phyloP scores from a whole-genome alignment of 2,113 vertebrate species.

The Alectura lathami region DNA sequence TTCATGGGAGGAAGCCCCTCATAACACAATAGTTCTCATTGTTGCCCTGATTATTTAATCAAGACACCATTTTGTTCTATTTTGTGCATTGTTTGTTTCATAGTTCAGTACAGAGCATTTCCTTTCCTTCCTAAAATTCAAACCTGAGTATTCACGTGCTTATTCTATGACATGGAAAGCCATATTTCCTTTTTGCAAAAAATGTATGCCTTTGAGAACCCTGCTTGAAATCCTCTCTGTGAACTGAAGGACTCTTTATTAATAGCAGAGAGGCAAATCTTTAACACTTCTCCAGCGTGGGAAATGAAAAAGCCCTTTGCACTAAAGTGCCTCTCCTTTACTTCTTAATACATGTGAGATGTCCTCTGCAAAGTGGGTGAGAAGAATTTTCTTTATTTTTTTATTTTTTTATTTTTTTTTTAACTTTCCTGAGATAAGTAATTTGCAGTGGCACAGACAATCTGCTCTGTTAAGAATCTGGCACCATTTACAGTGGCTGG shows the following conservation, averaged over 20 bases:
- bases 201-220: not conserved
- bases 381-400: not conserved
- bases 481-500: constrained; percentile 60
- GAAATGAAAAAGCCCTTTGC: not conserved
- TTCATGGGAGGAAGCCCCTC: not conserved
- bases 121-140: constrained; percentile 21
- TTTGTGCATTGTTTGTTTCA: constrained; percentile 20
- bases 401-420: not conserved
- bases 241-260: not conserved
- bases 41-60: constrained; percentile 24
- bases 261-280: not conserved
- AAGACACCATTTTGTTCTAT: constrained; percentile 12
- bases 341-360: not conserved
- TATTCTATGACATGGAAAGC: not conserved
- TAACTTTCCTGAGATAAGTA: constrained; percentile 11
- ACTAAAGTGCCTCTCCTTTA: not conserved
- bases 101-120: not conserved
- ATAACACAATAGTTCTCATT: not conserved
- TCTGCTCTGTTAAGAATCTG: constrained; percentile 59
- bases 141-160: not conserved
- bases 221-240: not conserved
- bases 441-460: constrained; percentile 43
- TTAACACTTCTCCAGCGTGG: not conserved
- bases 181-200: not conserved
- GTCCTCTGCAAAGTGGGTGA: not conserved